A percentile compares a stretch with the other conserved stretches of the same genome.
Evolutionary conservation across 2,888 invertebrate genomes (phyloP).

Genomic region (Alloscopus bannaensis): DNA sequence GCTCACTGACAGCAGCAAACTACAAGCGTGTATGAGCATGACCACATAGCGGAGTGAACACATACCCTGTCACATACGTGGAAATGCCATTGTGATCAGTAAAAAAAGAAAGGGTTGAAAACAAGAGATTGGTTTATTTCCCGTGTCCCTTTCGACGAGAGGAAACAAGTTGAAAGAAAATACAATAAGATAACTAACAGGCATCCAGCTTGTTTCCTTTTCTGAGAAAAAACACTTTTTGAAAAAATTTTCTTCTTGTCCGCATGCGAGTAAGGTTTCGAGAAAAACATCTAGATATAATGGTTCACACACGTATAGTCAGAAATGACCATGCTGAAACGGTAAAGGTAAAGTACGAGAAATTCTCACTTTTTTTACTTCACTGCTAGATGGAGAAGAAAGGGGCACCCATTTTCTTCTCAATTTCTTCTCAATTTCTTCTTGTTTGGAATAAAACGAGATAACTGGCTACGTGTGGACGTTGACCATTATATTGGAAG

Average conservation of each 20-base stretch:
- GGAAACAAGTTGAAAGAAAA: slow-evolving; percentile 26
- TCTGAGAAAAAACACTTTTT: too few relatives aligned
- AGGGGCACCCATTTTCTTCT: slow-evolving; percentile 23
- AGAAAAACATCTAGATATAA: too few relatives aligned
- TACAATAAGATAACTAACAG: too few relatives aligned
- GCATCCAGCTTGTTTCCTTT: slow-evolving; percentile 15
- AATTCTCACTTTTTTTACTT: slow-evolving; percentile 1
- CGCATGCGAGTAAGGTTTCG: too few relatives aligned
- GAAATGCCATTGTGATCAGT: slow-evolving; percentile 16
- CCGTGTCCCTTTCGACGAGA: slow-evolving; percentile 6
- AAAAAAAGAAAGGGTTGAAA: slow-evolving; percentile 33
- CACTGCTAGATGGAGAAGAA: slow-evolving; percentile 20
- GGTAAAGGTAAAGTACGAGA: slow-evolving; percentile 45
- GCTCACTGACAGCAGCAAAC: background rate
- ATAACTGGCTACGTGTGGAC: slow-evolving; percentile 25
- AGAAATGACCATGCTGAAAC: too few relatives aligned
- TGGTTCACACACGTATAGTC: too few relatives aligned
- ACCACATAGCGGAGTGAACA: background rate
- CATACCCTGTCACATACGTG: slow-evolving; percentile 3
- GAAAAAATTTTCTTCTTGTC: too few relatives aligned
- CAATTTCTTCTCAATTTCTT: slow-evolving; percentile 10
- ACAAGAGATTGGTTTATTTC: slow-evolving; percentile 44
- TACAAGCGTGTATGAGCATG: background rate
- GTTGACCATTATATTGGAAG: slow-evolving; percentile 36
- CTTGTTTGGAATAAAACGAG: background rate